Evolutionary conservation across 1,140 invertebrate genomes (phyloP).

Genomic region (Drosophila novamexicana): DNA sequence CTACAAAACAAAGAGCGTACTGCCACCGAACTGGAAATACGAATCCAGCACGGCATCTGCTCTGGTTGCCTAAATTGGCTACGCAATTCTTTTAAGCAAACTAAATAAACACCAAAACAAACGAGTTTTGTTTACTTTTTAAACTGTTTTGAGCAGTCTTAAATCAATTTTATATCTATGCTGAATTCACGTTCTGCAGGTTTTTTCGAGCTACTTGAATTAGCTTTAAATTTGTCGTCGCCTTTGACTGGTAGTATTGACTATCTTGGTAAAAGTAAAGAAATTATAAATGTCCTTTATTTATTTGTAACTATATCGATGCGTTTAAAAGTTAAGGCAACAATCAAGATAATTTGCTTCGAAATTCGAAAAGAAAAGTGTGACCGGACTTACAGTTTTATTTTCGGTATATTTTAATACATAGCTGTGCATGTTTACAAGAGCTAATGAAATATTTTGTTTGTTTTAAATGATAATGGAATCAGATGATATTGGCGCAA

Average conservation of each 20-base stretch:
- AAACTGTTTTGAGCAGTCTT: no score
- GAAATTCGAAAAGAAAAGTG: background rate
- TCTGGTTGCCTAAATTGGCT: conserved; percentile 94
- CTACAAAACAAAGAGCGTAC: conserved; percentile 98
- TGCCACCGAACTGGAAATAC: conserved; percentile 99
- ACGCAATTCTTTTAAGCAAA: conserved; percentile 13
- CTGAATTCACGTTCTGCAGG: no score
- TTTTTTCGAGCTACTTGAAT: no score
- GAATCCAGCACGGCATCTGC: conserved; percentile 99
- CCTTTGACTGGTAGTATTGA: no score
- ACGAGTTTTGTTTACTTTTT: background rate
- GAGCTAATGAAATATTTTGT: background rate
- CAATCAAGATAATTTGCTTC: no score
- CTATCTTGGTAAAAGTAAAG: no score
- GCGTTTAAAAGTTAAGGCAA: no score
- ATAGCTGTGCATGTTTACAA: background rate
- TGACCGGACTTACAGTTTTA: background rate
- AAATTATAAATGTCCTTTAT: no score
- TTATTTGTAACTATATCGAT: no score
- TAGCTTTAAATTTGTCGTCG: no score
- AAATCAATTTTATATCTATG: background rate
- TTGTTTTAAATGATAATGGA: conserved; percentile 40
- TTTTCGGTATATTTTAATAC: conserved; percentile 13
- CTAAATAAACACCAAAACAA: conserved; percentile 30
- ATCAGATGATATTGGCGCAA: conserved; percentile 42